Evolutionary conservation across 2,113 vertebrate genomes (phyloP), one percentile per base, ranked within the genome.

Genomic region (Notechis scutatus): DNA sequence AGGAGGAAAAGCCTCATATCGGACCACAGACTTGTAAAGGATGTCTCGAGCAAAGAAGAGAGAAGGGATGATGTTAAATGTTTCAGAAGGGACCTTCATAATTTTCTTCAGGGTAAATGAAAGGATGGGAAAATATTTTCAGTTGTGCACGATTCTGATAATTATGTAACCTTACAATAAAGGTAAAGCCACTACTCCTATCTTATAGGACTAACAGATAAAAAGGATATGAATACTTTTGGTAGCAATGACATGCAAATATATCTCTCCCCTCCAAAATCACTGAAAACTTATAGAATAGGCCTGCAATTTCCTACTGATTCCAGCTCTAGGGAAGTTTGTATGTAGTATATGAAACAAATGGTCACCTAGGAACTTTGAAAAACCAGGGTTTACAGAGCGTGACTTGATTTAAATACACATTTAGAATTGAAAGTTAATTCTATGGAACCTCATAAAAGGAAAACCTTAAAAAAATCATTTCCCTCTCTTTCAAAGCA

Each of bases 381-480:
- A 26, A 89, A 57, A 74, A 54, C n/a, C 29, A 88, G 14, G n/a
- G 34, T 87, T 54, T 39, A 56, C 74, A 29, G 29, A 21, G 45
- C 57, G 52, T 50, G 14, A 20, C 47, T 45, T 89, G 55, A 55
- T 57, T n/a, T 81, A 42, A 47, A 52, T 89, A 57, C 50, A 56
- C 10, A 47, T 81, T 21, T 45, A 61, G 69, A 94, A 94, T 20
- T 47, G 92, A 94, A 93, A 21, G 52, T 56, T 59, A 88, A 18
- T 61, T 55, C 3, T 94, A 0, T n/a, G 57, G 89, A 90, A 88
- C 39, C 14, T 29, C 34, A 42, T 4, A 9, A 5, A 64, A 57
- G 52, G 85, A 90, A 6, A 23, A 1, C 23, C 23, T 61, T 61
- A 50, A 26, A 61, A 59, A 61, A 61, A 61, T 61, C 7, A 61